Evolutionary conservation across 2,113 vertebrate species (phyloP).

Genomic region (Zeus faber): DNA sequence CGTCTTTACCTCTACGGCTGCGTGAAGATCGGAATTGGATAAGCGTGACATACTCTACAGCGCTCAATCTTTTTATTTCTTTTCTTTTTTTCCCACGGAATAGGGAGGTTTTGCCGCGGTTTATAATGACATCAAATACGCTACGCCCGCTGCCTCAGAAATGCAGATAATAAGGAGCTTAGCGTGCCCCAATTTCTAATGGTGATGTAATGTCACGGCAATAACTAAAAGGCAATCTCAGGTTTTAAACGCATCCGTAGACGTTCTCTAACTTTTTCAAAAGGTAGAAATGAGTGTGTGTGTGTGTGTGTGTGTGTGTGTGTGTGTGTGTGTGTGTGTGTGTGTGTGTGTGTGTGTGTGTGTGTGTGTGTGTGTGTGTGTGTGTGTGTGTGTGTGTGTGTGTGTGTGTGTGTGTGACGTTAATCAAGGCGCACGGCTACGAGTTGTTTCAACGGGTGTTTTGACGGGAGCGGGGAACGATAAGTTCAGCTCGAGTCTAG

Average conservation of each 20-base stretch:
- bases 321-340: not conserved
- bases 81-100: no score
- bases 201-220: slow-evolving; percentile 40
- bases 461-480: no score
- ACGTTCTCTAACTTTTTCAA: not conserved
- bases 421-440: not conserved
- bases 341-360: not conserved
- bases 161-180: slow-evolving; percentile 29
- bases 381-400: not conserved
- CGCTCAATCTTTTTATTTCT: slow-evolving; percentile 15
- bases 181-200: slow-evolving; percentile 20
- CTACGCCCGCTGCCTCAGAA: slow-evolving; percentile 15
- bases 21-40: not conserved
- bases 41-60: not conserved
- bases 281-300: not conserved
- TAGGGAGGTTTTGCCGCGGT: slow-evolving; percentile 9
- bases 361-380: not conserved
- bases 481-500: not conserved
- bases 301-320: not conserved
- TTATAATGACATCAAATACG: slow-evolving; percentile 19
- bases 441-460: not conserved
- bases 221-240: slow-evolving; percentile 3
- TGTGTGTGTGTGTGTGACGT: not conserved
- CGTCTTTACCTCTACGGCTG: slow-evolving; percentile 3
- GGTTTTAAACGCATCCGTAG: not conserved